These are phyloP conservation scores for Leptinotarsa undecemlineata DNA, from an alignment of 1,140 invertebrate genomes.

Conservation along the genomic window DNA sequence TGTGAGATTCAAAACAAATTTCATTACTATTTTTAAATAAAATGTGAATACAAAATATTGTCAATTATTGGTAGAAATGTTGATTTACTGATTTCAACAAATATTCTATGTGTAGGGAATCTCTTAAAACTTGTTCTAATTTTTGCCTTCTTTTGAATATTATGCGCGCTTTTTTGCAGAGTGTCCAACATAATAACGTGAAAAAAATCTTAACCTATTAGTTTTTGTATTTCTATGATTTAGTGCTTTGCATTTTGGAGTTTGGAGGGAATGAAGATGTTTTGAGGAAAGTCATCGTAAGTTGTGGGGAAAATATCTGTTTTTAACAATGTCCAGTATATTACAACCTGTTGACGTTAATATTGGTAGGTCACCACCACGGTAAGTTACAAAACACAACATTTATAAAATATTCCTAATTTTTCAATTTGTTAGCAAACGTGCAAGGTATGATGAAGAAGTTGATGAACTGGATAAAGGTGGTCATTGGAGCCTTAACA, in stretches of 20 bases:
- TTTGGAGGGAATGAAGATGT: neutral
- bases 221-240: constrained; percentile 13
- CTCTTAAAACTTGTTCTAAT: neutral
- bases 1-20: too few species aligned
- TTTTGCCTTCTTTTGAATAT: neutral
- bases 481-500: constrained; percentile 42
- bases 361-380: constrained; percentile 39
- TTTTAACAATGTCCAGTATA: constrained; percentile 38
- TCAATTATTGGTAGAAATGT: too few species aligned
- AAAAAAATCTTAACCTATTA: neutral
- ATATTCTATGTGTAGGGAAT: too few species aligned
- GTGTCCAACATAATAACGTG: neutral
- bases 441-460: constrained; percentile 40
- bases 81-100: too few species aligned
- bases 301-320: neutral
- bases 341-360: constrained; percentile 43
- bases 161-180: too few species aligned
- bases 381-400: constrained; percentile 31
- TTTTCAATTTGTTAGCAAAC: constrained; percentile 36
- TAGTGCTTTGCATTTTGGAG: neutral
- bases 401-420: neutral
- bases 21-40: too few species aligned
- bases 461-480: constrained; percentile 24
- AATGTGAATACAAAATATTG: too few species aligned
- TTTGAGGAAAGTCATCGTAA: neutral